These are phyloP conservation scores for Rotaria magnacalcarata DNA, from an alignment of 2,888 invertebrate species.

Conservation along the genomic window DNA sequence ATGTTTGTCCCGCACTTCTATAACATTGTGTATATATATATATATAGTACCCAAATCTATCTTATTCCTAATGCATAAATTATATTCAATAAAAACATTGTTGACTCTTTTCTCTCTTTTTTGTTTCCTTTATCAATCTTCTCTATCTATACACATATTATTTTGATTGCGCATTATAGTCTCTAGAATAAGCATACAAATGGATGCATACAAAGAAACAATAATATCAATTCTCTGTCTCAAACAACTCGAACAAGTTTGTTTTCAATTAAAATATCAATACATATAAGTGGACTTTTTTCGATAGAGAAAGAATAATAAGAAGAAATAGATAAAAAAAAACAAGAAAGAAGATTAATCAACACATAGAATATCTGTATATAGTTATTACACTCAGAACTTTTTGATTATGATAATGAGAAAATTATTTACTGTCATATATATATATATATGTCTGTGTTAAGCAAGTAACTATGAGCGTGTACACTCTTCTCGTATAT, in stretches of 20 bases:
- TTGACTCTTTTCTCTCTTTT: not conserved
- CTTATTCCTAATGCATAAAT: conserved; percentile 16
- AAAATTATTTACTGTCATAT: not conserved
- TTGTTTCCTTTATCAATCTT: not conserved
- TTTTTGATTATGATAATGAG: not conserved
- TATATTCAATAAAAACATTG: conserved; percentile 29
- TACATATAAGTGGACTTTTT: not conserved
- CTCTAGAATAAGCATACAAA: conserved; percentile 20
- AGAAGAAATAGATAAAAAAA: not conserved
- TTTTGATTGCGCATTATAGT: conserved; percentile 12
- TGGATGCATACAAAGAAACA: conserved; percentile 8
- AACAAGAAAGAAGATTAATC: not conserved
- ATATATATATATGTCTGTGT: not conserved
- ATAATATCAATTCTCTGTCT: not conserved
- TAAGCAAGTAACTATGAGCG: not conserved
- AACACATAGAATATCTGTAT: not conserved
- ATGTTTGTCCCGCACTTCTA: not conserved
- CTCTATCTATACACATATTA: not conserved
- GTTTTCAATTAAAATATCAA: conserved; percentile 25
- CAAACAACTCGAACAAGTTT: not conserved
- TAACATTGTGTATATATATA: not conserved
- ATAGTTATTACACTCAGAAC: not conserved
- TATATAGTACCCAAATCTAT: not conserved
- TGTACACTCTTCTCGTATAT: not conserved
- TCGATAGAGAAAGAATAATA: not conserved